A percentile compares a stretch with the other conserved stretches of the same genome.
phyloP scores from a whole-genome alignment of 1,140 invertebrate species.

The Trachymyrmex cornetzi region DNA sequence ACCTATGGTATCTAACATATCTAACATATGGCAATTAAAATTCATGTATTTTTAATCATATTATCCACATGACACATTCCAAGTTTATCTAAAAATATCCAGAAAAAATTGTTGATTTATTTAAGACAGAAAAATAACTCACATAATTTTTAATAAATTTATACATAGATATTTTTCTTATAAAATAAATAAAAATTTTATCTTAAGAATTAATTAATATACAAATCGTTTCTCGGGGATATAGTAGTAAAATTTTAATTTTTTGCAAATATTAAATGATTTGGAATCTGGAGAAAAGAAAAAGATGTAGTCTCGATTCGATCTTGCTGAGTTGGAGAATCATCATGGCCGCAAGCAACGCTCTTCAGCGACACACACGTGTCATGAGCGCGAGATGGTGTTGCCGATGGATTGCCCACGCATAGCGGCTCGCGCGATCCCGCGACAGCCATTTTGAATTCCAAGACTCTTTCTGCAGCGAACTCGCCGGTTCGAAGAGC shows the following conservation, averaged over 20 bases:
- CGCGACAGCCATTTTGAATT: constrained; percentile 86
- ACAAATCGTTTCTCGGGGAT: not conserved
- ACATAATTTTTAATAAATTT: not conserved
- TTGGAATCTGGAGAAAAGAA: not conserved
- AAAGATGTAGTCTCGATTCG: not conserved
- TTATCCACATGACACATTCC: not conserved
- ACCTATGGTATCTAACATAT: not conserved
- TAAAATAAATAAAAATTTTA: not conserved
- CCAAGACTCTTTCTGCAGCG: constrained; percentile 78
- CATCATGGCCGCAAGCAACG: constrained; percentile 44
- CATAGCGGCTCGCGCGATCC: constrained; percentile 69
- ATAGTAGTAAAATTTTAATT: not conserved
- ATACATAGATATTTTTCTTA: not conserved
- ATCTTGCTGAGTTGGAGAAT: constrained; percentile 31
- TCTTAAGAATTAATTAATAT: not conserved
- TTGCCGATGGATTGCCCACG: constrained; percentile 71
- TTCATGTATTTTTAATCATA: not conserved
- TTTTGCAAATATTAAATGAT: not conserved
- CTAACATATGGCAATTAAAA: not conserved
- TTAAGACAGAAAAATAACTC: not conserved
- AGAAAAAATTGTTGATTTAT: not conserved
- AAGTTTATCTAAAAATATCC: not conserved
- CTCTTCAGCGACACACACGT: constrained; percentile 48
- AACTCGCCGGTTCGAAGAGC: constrained; percentile 18
- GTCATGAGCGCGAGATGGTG: constrained; percentile 55